These are phyloP conservation scores for Cephalopholis sonnerati DNA, from an alignment of 2,113 vertebrate species.

Conservation along the genomic window DNA sequence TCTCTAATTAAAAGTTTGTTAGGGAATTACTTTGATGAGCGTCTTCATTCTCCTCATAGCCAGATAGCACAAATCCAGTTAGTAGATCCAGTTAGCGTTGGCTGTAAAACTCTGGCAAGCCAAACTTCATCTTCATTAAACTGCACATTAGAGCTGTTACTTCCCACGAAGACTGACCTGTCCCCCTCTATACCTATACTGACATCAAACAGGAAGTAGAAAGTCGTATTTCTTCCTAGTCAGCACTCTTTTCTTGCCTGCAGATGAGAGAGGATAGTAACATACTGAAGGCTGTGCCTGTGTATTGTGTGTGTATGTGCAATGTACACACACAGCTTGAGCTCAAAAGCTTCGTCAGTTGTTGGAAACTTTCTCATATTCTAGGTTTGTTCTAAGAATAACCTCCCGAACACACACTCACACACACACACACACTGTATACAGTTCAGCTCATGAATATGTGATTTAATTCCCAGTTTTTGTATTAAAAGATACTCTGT, in stretches of 20 bases:
- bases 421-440: neutral
- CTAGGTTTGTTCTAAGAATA: constrained; percentile 1
- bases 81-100: constrained; percentile 2
- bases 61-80: neutral
- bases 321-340: neutral
- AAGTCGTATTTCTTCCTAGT: neutral
- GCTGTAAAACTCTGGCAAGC: constrained; percentile 15
- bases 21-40: neutral
- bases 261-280: neutral
- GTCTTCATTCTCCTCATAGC: neutral
- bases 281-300: neutral
- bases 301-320: neutral
- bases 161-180: neutral
- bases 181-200: constrained; percentile 3
- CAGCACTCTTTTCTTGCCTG: constrained; percentile 9
- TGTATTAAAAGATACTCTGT: constrained; percentile 38
- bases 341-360: neutral
- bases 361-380: constrained; percentile 8
- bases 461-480: constrained; percentile 59
- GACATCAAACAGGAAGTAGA: constrained; percentile 25
- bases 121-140: constrained; percentile 18
- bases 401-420: neutral
- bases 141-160: constrained; percentile 12
- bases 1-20: neutral
- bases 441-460: constrained; percentile 61